Evolutionary conservation across 37 sponge, comb jelly and placozoan species (phyloP).

Genomic region (Crambe crambe): DNA sequence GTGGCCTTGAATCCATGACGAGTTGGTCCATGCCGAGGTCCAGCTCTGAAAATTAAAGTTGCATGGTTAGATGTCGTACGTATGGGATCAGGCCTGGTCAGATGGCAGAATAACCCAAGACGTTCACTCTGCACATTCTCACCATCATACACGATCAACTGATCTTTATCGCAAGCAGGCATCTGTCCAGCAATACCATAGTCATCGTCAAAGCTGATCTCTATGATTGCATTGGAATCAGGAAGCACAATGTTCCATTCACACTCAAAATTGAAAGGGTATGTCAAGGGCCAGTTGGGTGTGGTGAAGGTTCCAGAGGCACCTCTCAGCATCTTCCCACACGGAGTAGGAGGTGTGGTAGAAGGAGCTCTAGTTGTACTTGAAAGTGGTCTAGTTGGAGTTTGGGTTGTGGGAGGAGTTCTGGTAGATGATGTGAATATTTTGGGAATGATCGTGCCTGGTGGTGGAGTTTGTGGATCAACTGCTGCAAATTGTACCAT

Average conservation of each 20-base stretch:
- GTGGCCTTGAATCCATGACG: conserved; percentile 1
- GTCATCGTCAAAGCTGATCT: neutral
- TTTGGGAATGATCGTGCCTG: neutral
- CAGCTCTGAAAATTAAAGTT: neutral
- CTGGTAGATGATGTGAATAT: neutral
- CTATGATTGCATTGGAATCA: neutral
- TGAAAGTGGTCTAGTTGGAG: neutral
- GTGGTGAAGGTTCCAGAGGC: conserved; percentile 4
- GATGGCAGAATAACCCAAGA: neutral
- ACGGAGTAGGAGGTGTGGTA: conserved; percentile 4
- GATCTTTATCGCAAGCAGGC: neutral
- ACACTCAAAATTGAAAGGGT: neutral
- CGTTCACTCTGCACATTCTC: neutral
- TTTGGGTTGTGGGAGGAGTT: neutral
- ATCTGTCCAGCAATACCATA: neutral
- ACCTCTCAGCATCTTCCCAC: neutral
- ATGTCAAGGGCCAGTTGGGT: conserved; percentile 6
- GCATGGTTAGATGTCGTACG: neutral
- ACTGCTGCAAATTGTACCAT: neutral
- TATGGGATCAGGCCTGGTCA: neutral
- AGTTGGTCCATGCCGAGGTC: neutral
- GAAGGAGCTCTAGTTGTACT: neutral
- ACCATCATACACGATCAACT: neutral
- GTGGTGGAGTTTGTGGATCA: neutral
- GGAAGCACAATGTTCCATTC: neutral